Conservation (phyloP, 2,888 invertebrate genomes). For the Thysanoteuthis rhombus region DNA sequence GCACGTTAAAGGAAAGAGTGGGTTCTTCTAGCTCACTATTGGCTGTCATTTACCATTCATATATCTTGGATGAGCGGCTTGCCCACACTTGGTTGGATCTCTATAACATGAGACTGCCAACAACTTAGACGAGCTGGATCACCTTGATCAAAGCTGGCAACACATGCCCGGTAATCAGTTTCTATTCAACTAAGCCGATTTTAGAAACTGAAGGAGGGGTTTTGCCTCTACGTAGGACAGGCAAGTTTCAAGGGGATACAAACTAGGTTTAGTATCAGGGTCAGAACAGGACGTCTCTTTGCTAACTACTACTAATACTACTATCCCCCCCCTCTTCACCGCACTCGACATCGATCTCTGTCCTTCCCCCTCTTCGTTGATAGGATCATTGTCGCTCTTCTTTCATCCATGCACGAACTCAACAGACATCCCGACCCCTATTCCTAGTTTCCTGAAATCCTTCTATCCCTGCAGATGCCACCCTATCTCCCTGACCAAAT, state of each 20-base stretch:
- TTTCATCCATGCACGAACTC: not conserved
- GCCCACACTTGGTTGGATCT: not conserved
- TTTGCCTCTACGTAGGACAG: not conserved
- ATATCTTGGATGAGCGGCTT: conserved; percentile 12
- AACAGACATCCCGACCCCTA: not conserved
- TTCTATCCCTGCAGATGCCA: not conserved
- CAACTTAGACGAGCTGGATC: not conserved
- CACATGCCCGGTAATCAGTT: not conserved
- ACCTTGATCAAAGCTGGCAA: conserved; percentile 12
- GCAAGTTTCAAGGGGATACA: not conserved
- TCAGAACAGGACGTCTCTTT: not conserved
- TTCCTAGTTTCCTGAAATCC: not conserved
- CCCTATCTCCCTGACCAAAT: not conserved
- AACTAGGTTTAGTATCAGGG: not conserved
- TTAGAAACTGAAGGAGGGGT: not conserved
- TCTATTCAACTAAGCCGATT: not conserved
- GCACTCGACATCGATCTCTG: not conserved
- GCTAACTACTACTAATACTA: not conserved
- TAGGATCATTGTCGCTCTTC: not conserved
- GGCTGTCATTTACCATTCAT: conserved; percentile 12
- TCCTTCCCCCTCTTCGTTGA: not conserved
- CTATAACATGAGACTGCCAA: not conserved
- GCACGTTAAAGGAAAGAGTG: not conserved
- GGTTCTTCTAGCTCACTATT: not conserved
- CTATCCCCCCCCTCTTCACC: not conserved